Base-by-base conservation (phyloP, 2,888 invertebrate species). In the Brachyptera risi region DNA sequence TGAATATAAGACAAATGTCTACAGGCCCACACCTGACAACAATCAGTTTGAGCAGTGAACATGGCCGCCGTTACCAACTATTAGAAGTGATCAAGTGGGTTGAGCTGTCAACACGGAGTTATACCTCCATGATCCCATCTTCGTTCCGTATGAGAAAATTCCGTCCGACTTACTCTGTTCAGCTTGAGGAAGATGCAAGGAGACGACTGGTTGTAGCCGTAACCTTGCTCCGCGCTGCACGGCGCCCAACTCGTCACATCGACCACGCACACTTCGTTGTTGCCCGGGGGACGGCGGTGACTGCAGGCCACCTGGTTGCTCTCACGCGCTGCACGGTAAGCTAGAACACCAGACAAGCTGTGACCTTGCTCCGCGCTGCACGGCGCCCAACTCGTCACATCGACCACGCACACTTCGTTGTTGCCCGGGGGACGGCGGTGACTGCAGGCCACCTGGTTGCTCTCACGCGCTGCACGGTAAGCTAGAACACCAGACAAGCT, bases 131-230 rank as follows among this genome's bases (percentile, higher is more conserved):
- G n/a, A n/a, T n/a, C n/a, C n/a, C n/a, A n/a, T n/a, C n/a, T n/a
- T n/a, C n/a, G n/a, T n/a, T n/a, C n/a, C n/a, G n/a, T 17, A 42
- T 7, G n/a, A 13, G 21, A 21, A 13, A 11, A 24, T 19, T 44
- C 3, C 19, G 44, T 19, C 3, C 19, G 15, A 47, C 74, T 75
- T 74, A 88, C 88, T 77, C 83, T 87, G 74, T 95, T 95, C 58
- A 95, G 75, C 74, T 94, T 94, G 62, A 95, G 78, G 69, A 92
- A 84, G 65, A 95, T 76, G 74, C 95, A 95, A 4, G 94, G 94
- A 38, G 83, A 80, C 13, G 87, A 85, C 49, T 80, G 76, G 60
- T 81, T 79, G 72, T 85, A 93, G 9, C 92, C 91, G 70, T 86
- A 94, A 9, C 73, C 69, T 3, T 77, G 72, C 1, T 68, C 65